Evolutionary conservation across 2,888 invertebrate species (phyloP).

Genomic region (Tetranychus truncatus): DNA sequence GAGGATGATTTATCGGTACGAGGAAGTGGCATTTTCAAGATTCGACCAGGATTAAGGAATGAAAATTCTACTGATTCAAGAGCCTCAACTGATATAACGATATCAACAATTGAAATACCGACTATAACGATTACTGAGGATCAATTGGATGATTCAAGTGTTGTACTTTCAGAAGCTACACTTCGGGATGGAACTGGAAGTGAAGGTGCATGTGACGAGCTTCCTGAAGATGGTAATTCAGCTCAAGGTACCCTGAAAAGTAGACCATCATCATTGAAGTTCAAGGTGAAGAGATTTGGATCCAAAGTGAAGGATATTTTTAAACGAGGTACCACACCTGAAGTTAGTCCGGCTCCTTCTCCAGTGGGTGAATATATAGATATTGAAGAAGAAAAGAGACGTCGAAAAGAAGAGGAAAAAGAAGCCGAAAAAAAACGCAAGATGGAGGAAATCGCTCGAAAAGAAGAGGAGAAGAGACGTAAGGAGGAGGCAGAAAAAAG

Average conservation of each 20-base stretch:
- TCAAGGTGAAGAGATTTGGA: background rate
- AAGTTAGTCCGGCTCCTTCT: background rate
- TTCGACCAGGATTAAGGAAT: background rate
- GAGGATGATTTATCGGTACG: background rate
- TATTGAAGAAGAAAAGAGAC: conserved; percentile 1
- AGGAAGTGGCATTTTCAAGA: background rate
- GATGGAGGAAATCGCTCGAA: background rate
- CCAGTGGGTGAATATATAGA: conserved; percentile 3
- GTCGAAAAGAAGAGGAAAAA: background rate
- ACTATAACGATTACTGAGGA: conserved; percentile 12
- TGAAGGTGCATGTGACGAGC: background rate
- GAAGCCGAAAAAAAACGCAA: conserved; percentile 2
- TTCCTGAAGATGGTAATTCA: background rate
- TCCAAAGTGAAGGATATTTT: conserved; percentile 8
- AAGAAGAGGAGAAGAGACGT: background rate
- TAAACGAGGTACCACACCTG: background rate
- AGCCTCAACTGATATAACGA: background rate
- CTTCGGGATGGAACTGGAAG: background rate
- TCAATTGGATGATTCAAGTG: conserved; percentile 4
- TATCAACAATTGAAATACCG: conserved; percentile 2
- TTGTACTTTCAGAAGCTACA: conserved; percentile 4
- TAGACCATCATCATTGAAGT: background rate
- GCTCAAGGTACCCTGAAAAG: background rate
- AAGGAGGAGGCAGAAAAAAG: conserved; percentile 1
- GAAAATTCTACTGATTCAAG: conserved; percentile 2